Evolutionary conservation across 2,888 invertebrate genomes (phyloP).

Genomic region (Melieria crassipennis): DNA sequence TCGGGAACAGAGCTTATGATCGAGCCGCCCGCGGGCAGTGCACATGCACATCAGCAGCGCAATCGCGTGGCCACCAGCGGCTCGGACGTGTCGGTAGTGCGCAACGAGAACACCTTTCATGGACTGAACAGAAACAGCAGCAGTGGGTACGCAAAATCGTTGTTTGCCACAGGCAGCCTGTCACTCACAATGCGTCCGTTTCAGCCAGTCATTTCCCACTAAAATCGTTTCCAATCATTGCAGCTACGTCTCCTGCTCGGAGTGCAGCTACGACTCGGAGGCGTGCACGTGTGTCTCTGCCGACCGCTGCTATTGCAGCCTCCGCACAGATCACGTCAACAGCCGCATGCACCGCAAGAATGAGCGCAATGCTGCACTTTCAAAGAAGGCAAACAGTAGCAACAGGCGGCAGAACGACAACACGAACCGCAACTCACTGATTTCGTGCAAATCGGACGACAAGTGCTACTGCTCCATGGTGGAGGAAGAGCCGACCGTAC

Average conservation of each 20-base stretch:
- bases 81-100: slow-evolving; percentile 72
- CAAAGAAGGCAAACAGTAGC: slow-evolving; percentile 37
- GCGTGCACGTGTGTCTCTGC: slow-evolving; percentile 80
- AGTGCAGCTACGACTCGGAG: slow-evolving; percentile 86
- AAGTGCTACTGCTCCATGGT: slow-evolving; percentile 75
- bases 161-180: slow-evolving; percentile 22
- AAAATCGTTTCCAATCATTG: slow-evolving; percentile 45
- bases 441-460: slow-evolving; percentile 67
- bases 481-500: slow-evolving; percentile 57
- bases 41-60: slow-evolving; percentile 65
- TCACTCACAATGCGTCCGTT: neutral
- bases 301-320: slow-evolving; percentile 87
- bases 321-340: slow-evolving; percentile 53
- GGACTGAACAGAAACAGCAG: slow-evolving; percentile 74
- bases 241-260: slow-evolving; percentile 85
- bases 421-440: slow-evolving; percentile 59
- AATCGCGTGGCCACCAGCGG: slow-evolving; percentile 72
- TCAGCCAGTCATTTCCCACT: no score
- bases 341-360: slow-evolving; percentile 54
- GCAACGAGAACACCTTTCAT: slow-evolving; percentile 69
- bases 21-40: slow-evolving; percentile 34
- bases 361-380: slow-evolving; percentile 48
- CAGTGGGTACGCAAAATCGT: slow-evolving; percentile 66
- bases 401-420: neutral
- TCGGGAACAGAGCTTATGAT: slow-evolving; percentile 33